These are phyloP conservation scores for Leptinotarsa defecta DNA, from an alignment of 1,140 invertebrate genomes.

Conservation along the genomic window DNA sequence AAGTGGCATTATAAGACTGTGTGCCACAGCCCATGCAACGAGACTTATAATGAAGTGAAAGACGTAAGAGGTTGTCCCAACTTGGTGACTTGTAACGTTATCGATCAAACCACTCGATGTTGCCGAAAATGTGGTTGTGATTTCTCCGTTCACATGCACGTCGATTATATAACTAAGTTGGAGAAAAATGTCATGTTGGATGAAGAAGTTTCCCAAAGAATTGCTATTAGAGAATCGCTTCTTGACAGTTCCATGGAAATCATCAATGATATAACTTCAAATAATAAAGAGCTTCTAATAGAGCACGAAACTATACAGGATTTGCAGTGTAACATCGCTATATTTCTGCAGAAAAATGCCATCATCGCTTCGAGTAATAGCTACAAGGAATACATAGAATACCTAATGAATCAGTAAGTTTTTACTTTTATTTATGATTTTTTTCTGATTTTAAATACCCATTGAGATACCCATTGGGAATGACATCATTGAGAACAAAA, in stretches of 20 bases:
- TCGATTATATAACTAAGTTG: conserved; percentile 45
- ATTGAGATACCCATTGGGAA: too few species aligned
- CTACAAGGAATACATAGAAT: conserved; percentile 41
- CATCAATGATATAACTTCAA: conserved; percentile 28
- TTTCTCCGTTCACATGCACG: conserved; percentile 46
- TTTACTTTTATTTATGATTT: background rate
- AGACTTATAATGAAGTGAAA: conserved; percentile 42
- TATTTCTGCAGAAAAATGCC: conserved; percentile 43
- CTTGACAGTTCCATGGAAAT: conserved; percentile 34
- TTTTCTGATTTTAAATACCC: too few species aligned
- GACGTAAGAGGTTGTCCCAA: conserved; percentile 45
- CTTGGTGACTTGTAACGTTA: conserved; percentile 44
- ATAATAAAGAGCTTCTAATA: conserved; percentile 32
- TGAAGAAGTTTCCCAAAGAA: conserved; percentile 28
- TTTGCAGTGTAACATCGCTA: conserved; percentile 39
- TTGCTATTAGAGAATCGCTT: conserved; percentile 34
- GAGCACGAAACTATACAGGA: conserved; percentile 39
- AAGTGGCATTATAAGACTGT: conserved; percentile 49
- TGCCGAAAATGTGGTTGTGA: conserved; percentile 44
- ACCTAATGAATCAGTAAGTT: conserved; percentile 43
- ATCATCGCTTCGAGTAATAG: conserved; percentile 44
- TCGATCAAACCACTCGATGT: conserved; percentile 32
- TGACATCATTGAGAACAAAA: too few species aligned
- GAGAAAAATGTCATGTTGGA: conserved; percentile 34
- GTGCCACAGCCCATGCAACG: conserved; percentile 48